Base-by-base conservation (phyloP, 2,113 vertebrate species). In the Phodopus roborovskii region DNA sequence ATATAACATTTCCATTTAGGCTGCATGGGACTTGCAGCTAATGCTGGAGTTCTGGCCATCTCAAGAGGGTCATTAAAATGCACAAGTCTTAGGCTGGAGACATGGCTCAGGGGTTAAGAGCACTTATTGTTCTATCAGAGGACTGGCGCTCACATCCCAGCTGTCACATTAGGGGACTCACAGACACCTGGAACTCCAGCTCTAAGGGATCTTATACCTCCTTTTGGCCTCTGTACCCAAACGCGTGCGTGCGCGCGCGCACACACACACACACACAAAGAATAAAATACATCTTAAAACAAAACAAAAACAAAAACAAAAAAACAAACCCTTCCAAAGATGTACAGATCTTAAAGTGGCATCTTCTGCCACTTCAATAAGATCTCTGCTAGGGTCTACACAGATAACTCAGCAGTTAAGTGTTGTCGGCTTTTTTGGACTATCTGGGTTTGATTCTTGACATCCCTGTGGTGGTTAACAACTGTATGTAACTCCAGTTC, bases 1-100 rank as follows among this genome's bases (percentile, higher is more conserved):
- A 0, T 4, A 17, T 1, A 28, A 0, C 16, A 12, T 53, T 77
- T 39, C 33, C 50, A 60, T 36, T 3, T 1, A 48, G 73, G 19
- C 17, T 30, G 42, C 3, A 4, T 0, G 64, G 33, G 42, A 82
- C 1, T 56, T 45, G 1, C 3, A 30, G 16, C 26, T 62, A 36
- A 11, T 58, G 10, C 3, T 4, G 70, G n/a, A 28, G 26, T 48
- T 48, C 84, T 66, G 9, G n/a, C 33, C 79, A 39, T 85, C 53
- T 75, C 33, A 84, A 64, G 60, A 33, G 26, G 1, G 16, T 84
- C n/a, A 7, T 33, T 20, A 33, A 68, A 33, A 36, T 7, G 28
- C 30, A 68, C 30, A 36, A 6, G 36, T 48, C 62, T 48, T 33
- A 66, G 60, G 42, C 28, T 66, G 28, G 60, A 66, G 42, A 24